Conservation (phyloP, 2,888 invertebrate genomes). For the Caenorhabditis auriculariae region DNA sequence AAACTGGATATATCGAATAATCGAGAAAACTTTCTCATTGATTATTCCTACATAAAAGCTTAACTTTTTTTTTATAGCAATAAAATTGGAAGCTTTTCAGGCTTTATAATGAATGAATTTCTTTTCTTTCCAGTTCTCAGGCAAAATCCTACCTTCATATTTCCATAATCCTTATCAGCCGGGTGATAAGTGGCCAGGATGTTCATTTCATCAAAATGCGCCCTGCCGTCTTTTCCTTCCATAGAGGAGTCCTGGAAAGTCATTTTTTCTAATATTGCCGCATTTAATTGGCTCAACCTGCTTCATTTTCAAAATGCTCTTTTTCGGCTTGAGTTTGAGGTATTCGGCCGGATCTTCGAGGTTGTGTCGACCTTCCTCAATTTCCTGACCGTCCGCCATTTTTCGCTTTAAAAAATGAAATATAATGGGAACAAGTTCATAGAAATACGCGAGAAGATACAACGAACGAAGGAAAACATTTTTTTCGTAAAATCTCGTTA, state of each 20-base stretch:
- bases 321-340: constrained; percentile 61
- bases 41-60: too few relatives aligned
- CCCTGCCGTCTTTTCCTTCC: constrained; percentile 52
- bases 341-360: constrained; percentile 58
- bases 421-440: too few relatives aligned
- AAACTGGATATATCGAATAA: too few relatives aligned
- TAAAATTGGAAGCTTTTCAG: too few relatives aligned
- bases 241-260: constrained; percentile 34
- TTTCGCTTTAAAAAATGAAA: too few relatives aligned
- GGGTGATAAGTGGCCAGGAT: constrained; percentile 97
- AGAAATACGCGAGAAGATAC: too few relatives aligned
- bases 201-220: constrained; percentile 85
- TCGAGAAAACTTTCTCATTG: too few relatives aligned
- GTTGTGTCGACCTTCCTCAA: neutral
- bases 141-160: constrained; percentile 78
- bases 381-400: too few relatives aligned
- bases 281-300: constrained; percentile 22
- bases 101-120: too few relatives aligned
- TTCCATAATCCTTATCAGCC: constrained; percentile 95
- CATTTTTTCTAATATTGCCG: constrained; percentile 1
- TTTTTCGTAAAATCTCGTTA: too few relatives aligned
- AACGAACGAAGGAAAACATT: too few relatives aligned
- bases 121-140: neutral
- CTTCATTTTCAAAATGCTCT: constrained; percentile 61
- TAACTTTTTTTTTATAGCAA: too few relatives aligned